Conservation (phyloP, 2,888 invertebrate species). For the Nasonia oneida region DNA sequence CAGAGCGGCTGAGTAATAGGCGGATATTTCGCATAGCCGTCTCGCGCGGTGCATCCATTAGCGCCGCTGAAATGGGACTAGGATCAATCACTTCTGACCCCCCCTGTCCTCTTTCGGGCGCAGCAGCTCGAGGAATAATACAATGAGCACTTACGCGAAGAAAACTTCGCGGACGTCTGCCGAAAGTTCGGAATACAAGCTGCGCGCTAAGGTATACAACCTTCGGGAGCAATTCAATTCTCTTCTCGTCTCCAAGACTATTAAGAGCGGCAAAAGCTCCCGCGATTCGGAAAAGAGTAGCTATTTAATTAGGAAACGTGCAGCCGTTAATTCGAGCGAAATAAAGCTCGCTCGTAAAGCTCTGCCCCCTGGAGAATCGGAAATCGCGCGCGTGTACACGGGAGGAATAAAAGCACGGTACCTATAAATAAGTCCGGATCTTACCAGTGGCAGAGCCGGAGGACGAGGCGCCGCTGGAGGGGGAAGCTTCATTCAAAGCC, state of each 20-base stretch:
- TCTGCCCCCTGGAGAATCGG: neutral
- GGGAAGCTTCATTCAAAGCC: constrained; percentile 25
- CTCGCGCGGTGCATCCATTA: constrained; percentile 34
- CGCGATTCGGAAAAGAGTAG: constrained; percentile 12
- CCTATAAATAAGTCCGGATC: constrained; percentile 24
- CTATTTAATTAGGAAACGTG: constrained; percentile 25
- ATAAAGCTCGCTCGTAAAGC: constrained; percentile 6
- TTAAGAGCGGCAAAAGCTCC: neutral
- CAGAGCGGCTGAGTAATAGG: constrained; percentile 40
- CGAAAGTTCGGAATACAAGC: too few relatives aligned
- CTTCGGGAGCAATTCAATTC: neutral
- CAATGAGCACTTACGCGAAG: too few relatives aligned
- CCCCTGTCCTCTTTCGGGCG: neutral
- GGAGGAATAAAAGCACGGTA: neutral
- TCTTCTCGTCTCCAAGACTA: neutral
- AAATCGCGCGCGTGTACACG: neutral
- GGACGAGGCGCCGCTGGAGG: constrained; percentile 46
- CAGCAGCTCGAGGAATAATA: neutral
- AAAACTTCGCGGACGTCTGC: too few relatives aligned
- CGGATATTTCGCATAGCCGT: constrained; percentile 48
- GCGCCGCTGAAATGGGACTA: constrained; percentile 8
- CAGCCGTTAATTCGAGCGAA: too few relatives aligned
- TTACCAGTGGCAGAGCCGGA: constrained; percentile 76
- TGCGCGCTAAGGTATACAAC: too few relatives aligned
- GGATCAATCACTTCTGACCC: constrained; percentile 37